phyloP scores from a whole-genome alignment of 2,113 vertebrate species.

The Phrynosoma platyrhinos region DNA sequence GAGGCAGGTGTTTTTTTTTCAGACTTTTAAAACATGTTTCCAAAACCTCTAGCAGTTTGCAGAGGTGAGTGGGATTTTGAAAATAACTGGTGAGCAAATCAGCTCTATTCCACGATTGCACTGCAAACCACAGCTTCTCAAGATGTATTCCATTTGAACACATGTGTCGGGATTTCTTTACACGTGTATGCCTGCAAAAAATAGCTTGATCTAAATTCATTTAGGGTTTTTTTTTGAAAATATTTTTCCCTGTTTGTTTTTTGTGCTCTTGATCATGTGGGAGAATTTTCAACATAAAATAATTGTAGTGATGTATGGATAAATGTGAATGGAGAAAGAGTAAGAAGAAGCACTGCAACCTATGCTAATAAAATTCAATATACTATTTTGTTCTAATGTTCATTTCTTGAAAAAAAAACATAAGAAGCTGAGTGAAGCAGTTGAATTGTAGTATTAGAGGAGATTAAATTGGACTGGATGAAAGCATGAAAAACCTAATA shows the following conservation, averaged over 20 bases:
- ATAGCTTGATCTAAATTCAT: not conserved
- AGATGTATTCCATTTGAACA: not conserved
- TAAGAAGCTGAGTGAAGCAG: slow-evolving; percentile 4
- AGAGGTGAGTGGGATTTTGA: not conserved
- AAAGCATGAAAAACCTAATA: slow-evolving; percentile 35
- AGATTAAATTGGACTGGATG: slow-evolving; percentile 26
- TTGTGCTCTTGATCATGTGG: not conserved
- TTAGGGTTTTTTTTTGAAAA: not conserved
- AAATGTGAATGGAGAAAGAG: not conserved
- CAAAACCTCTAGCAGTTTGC: not conserved
- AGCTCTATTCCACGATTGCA: not conserved
- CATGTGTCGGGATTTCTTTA: not conserved
- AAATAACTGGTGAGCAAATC: not conserved
- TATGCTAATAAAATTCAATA: not conserved
- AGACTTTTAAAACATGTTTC: not conserved
- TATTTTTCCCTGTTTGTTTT: not conserved
- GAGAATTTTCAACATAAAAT: not conserved
- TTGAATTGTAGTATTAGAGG: slow-evolving; percentile 26
- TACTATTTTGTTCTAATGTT: slow-evolving; percentile 15
- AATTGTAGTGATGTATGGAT: not conserved
- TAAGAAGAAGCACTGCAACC: not conserved
- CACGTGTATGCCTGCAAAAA: not conserved
- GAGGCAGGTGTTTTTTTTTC: not conserved
- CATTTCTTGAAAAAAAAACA: slow-evolving; percentile 39
- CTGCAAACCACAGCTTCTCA: not conserved